phyloP scores from a whole-genome alignment of 2,888 invertebrate species.

The Conistra vaccinii region DNA sequence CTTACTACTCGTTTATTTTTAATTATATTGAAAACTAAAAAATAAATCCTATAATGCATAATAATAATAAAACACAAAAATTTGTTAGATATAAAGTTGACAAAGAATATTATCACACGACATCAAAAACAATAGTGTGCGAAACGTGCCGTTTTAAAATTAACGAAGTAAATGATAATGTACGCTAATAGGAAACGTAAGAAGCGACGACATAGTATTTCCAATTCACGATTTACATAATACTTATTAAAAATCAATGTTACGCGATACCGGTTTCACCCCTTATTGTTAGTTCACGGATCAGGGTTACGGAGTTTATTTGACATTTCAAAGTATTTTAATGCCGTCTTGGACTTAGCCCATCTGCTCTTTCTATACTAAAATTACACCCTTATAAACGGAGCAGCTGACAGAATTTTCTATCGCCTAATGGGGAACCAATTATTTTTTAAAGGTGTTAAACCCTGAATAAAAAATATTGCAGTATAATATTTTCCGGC shows the following conservation, averaged over 20 bases:
- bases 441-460: constrained; percentile 19
- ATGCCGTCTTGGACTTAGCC: constrained; percentile 32
- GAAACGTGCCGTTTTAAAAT: constrained; percentile 36
- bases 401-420: constrained; percentile 52
- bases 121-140: background rate
- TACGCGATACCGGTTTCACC: constrained; percentile 40
- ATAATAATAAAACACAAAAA: background rate
- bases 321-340: constrained; percentile 26
- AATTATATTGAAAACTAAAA: background rate
- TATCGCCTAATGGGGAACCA: constrained; percentile 39
- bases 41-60: background rate
- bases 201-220: constrained; percentile 7
- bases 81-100: background rate
- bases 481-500: background rate
- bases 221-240: constrained; percentile 34
- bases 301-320: constrained; percentile 29
- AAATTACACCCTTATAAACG: constrained; percentile 24
- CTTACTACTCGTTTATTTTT: background rate
- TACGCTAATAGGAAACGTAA: constrained; percentile 9
- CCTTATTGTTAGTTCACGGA: constrained; percentile 28
- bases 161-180: constrained; percentile 23
- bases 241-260: constrained; percentile 48
- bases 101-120: background rate
- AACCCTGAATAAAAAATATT: background rate
- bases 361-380: constrained; percentile 45